Conservation (phyloP, 2,113 vertebrate species). For the Emydura subglobosa region DNA sequence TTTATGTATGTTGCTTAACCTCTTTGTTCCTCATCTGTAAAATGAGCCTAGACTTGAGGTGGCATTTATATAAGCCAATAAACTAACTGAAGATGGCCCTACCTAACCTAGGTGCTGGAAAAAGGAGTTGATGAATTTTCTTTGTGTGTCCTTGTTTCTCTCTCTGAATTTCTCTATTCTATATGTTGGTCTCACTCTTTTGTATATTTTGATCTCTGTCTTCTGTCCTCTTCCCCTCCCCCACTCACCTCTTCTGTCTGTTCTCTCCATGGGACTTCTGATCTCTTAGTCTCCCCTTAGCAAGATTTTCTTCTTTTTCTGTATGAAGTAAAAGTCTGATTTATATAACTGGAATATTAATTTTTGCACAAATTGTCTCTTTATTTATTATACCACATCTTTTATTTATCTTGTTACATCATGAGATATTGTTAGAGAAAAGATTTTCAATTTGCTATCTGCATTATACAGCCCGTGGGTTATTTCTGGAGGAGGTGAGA, state of each 20-base stretch:
- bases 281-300: background rate
- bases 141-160: too few relatives aligned
- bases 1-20: too few relatives aligned
- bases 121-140: too few relatives aligned
- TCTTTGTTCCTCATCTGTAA: too few relatives aligned
- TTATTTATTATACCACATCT: background rate
- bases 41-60: too few relatives aligned
- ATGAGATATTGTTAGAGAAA: rapidly evolving
- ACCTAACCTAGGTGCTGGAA: too few relatives aligned
- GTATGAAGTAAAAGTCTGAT: background rate
- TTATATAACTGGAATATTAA: background rate
- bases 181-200: background rate
- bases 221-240: background rate
- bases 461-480: background rate
- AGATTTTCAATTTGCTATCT: background rate
- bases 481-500: background rate
- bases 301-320: background rate
- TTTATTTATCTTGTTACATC: background rate
- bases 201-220: background rate
- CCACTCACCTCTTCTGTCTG: background rate
- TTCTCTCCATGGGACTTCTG: background rate
- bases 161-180: too few relatives aligned
- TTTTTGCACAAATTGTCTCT: rapidly evolving
- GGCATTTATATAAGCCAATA: too few relatives aligned
- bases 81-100: too few relatives aligned